Conservation (phyloP, 1,140 invertebrate species). For the Drosophila navojoa region DNA sequence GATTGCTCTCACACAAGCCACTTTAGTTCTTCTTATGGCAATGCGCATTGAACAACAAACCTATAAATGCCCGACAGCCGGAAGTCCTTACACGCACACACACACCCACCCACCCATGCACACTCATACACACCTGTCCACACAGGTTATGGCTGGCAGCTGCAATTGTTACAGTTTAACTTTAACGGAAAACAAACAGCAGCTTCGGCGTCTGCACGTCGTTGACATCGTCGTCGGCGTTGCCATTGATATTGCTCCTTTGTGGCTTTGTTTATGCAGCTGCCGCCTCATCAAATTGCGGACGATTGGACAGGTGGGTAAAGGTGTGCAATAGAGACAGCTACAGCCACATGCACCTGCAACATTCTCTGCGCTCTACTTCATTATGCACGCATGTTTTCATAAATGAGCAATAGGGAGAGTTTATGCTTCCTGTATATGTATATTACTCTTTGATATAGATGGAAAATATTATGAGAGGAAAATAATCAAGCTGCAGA, state of each 20-base stretch:
- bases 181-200: slow-evolving; percentile 68
- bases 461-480: no score
- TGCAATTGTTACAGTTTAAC: slow-evolving; percentile 74
- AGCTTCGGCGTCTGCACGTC: slow-evolving; percentile 2
- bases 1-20: neutral
- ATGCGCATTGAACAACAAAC: slow-evolving; percentile 71
- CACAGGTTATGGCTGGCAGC: slow-evolving; percentile 33
- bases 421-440: no score
- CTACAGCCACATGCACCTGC: slow-evolving; percentile 1
- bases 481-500: no score
- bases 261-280: slow-evolving; percentile 69
- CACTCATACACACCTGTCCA: neutral
- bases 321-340: no score
- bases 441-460: no score
- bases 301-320: neutral
- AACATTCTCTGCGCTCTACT: neutral
- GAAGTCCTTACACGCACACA: slow-evolving; percentile 25
- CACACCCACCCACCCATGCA: neutral
- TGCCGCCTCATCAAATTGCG: slow-evolving; percentile 30
- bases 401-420: no score
- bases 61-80: slow-evolving; percentile 61
- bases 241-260: slow-evolving; percentile 40
- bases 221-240: slow-evolving; percentile 1
- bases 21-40: slow-evolving; percentile 47
- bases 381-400: slow-evolving; percentile 1